These are phyloP conservation scores for Calliphora vicina DNA, from an alignment of 1,140 invertebrate species.

Conservation along the genomic window DNA sequence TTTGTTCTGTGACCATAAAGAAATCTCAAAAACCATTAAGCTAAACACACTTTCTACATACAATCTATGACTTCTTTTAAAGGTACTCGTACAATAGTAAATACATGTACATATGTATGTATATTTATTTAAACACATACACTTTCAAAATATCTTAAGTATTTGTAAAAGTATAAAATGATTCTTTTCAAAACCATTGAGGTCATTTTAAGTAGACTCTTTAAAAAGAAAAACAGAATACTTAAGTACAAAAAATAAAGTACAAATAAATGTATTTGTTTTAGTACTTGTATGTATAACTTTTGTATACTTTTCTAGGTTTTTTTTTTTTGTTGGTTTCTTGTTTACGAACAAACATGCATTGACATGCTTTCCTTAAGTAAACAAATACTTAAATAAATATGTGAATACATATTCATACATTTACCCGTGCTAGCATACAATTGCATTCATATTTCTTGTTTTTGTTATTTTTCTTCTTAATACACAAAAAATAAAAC, in stretches of 20 bases:
- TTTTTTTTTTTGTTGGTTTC: neutral
- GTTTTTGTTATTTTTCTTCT: neutral
- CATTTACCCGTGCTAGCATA: neutral
- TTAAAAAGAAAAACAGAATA: neutral
- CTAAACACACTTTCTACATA: neutral
- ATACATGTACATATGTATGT: neutral
- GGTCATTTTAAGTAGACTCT: constrained; percentile 16
- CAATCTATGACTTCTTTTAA: neutral
- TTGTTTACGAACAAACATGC: neutral
- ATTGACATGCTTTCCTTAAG: constrained; percentile 5
- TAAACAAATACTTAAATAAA: neutral
- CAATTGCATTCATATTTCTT: neutral
- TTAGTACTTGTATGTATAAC: neutral
- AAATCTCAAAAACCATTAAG: neutral
- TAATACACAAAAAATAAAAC: no score
- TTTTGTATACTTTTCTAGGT: neutral
- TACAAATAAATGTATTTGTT: neutral
- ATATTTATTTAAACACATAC: no score
- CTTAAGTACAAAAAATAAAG: neutral
- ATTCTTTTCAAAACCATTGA: neutral
- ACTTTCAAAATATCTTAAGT: neutral
- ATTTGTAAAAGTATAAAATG: neutral
- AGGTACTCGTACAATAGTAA: no score
- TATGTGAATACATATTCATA: neutral
- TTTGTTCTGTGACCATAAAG: neutral